Base-by-base conservation (phyloP, 37 sponge, comb jelly and placozoan species). In the Halichondria panicea region DNA sequence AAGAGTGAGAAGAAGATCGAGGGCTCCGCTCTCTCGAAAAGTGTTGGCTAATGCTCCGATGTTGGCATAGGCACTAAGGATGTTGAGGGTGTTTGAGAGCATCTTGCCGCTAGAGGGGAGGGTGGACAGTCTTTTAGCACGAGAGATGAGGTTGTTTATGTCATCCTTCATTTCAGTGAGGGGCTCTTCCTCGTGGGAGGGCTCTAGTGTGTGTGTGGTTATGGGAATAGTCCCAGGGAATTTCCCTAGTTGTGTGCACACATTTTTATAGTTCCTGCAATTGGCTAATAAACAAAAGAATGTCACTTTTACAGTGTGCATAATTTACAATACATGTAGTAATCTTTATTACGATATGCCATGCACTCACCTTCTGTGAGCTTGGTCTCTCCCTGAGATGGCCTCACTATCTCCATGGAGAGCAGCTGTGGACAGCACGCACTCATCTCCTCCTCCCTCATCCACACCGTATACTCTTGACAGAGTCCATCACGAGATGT, bases 361-460 rank as follows among this genome's bases (percentile, higher is more conserved):
- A n/a, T n/a, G n/a, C n/a, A n/a, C n/a, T n/a, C n/a, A n/a, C n/a
- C n/a, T n/a, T n/a, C n/a, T n/a, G n/a, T n/a, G n/a, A n/a, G n/a
- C n/a, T n/a, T n/a, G n/a, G n/a, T n/a, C n/a, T n/a, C n/a, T n/a
- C n/a, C n/a, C n/a, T n/a, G n/a, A n/a, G n/a, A n/a, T n/a, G n/a
- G n/a, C n/a, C n/a, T n/a, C n/a, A n/a, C n/a, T n/a, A n/a, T n/a
- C 9, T 35, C 19, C 15, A 43, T 27, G 22, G 66, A 58, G 4
- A 73, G 57, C 35, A 87, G 53, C 21, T 75, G 82, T 44, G 88
- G 88, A 68, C 82, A 81, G 44, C 82, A 81, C 31, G 88, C 82
- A 19, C 39, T 48, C 38, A 87, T 55, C 50, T 87, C 88, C 22
- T 55, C 82, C 32, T 43, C 59, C 28, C 61, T 44, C 88, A 87